A percentile compares a stretch with the other conserved stretches of the same genome.
Evolutionary conservation across 1,140 invertebrate genomes (phyloP).

Genomic region (Drosophila ironensis): DNA sequence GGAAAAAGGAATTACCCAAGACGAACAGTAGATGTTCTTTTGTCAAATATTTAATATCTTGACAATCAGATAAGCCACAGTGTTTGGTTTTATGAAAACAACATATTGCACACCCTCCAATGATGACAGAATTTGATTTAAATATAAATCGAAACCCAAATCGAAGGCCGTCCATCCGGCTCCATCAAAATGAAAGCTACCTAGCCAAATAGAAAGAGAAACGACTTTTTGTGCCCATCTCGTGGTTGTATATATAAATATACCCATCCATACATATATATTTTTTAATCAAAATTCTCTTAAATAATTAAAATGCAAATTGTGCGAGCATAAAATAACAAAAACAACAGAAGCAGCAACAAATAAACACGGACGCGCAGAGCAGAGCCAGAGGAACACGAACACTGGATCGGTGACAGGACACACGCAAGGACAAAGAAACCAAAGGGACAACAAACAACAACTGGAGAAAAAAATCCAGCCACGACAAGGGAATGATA

Average conservation of each 20-base stretch:
- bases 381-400: slow-evolving; percentile 8
- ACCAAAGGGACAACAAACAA: slow-evolving; percentile 51
- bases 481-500: slow-evolving; percentile 45
- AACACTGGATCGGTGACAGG: slow-evolving; percentile 37
- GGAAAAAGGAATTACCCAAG: not conserved
- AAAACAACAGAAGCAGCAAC: slow-evolving; percentile 53
- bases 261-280: slow-evolving; percentile 44
- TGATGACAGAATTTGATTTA: slow-evolving; percentile 11
- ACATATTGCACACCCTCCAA: not conserved
- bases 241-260: slow-evolving; percentile 6
- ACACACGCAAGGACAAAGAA: slow-evolving; percentile 42
- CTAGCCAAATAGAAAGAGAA: slow-evolving; percentile 28
- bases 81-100: not conserved
- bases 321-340: slow-evolving; percentile 71
- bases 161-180: slow-evolving; percentile 2
- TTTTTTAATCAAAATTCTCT: slow-evolving; percentile 81
- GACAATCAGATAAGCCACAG: not conserved
- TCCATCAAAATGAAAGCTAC: not conserved
- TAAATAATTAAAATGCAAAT: slow-evolving; percentile 82
- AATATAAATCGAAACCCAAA: slow-evolving; percentile 29
- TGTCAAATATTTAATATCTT: not conserved
- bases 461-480: slow-evolving; percentile 37
- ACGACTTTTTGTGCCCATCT: slow-evolving; percentile 4
- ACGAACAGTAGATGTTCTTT: slow-evolving; percentile 6
- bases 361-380: slow-evolving; percentile 42